Base-by-base conservation (phyloP, 2,888 invertebrate genomes). In the Diogma glabrata region DNA sequence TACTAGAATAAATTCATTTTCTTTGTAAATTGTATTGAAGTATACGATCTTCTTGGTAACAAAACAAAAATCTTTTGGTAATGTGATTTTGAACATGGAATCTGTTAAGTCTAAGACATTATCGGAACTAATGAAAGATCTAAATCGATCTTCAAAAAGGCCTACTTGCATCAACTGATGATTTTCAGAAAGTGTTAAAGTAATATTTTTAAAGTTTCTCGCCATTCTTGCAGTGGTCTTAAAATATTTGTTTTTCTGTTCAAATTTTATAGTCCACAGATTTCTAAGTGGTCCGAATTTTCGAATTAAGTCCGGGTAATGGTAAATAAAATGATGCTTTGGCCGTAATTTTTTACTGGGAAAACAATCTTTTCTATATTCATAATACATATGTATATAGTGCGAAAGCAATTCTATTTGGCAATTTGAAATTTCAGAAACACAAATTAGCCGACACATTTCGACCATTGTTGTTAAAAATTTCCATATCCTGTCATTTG, bases 391-490 rank as follows among this genome's bases (percentile, higher is more conserved):
- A 33, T 33, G 16, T 33, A 33, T 33, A 33, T 33, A 33, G 7
- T 28, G 28, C 28, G 28, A 28, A n/a, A 28, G 3, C 28, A 28
- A 28, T 28, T 33, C 7, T 33, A 33, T 33, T 33, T 6, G 12
- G n/a, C 2, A 33, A 20, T 43, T 12, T 20, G 33, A 20, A 10
- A 47, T 33, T 30, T 30, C n/a, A 30, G 5, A 7, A 4, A 30
- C 47, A 19, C 47, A 47, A 33, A 47, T 47, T 16, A 47, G 16
- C 3, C 47, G 28, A 33, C 47, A 33, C 28, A 47, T 47, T 33
- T 47, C 47, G 6, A 30, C 17, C 12, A 47, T 47, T 20, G 30
- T 9, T 12, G 10, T 3, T 12, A 47, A 24, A 47, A 30, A 47
- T 30, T 19, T 17, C 19, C 20, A 47, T 12, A 30, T 3, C 4